Conservation (phyloP, 2,113 vertebrate genomes). For the Cephalopholis sonnerati region DNA sequence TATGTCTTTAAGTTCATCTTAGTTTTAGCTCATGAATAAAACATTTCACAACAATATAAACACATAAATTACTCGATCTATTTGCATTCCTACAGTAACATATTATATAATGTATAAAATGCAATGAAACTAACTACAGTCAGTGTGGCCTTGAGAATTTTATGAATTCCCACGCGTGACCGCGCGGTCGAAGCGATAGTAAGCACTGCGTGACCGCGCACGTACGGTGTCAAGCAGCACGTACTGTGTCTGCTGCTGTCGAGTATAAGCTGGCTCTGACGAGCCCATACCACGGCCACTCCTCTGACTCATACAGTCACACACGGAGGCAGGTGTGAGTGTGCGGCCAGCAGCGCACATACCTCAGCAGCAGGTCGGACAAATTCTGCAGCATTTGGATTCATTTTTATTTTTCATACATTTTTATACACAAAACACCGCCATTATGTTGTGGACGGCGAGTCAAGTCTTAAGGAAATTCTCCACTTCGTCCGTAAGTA, state of each 20-base stretch:
- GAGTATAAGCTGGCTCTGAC: constrained; percentile 40
- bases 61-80: neutral
- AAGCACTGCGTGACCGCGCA: constrained; percentile 64
- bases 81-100: neutral
- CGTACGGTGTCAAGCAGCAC: constrained; percentile 42
- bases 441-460: constrained; percentile 88
- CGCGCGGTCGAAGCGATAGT: constrained; percentile 13
- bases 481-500: constrained; percentile 92
- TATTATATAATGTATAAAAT: neutral
- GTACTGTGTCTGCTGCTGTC: constrained; percentile 21
- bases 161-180: constrained; percentile 22
- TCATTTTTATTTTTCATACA: neutral
- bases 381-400: neutral
- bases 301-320: constrained; percentile 23
- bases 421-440: constrained; percentile 19
- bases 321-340: constrained; percentile 54
- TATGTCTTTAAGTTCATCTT: too few species aligned
- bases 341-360: constrained; percentile 20
- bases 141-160: neutral
- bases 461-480: constrained; percentile 87
- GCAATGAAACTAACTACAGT: neutral
- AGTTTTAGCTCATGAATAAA: too few species aligned
- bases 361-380: constrained; percentile 1
- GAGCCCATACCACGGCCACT: neutral
- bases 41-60: neutral